Evolutionary conservation across 2,888 invertebrate species (phyloP).

Genomic region (Odontocolon sp.): DNA sequence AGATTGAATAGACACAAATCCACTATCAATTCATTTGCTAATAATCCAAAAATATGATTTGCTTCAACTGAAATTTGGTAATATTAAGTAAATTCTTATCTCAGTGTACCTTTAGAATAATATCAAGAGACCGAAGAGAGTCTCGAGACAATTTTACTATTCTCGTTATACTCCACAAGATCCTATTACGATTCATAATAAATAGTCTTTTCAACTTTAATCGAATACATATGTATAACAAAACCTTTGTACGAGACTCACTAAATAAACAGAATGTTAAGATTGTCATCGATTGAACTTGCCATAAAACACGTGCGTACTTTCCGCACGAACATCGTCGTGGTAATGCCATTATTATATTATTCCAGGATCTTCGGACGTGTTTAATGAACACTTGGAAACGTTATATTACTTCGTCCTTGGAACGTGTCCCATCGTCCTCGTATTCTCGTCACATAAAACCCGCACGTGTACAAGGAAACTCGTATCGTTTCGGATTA

Average conservation of each 20-base stretch:
- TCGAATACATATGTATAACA: neutral
- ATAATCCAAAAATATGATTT: too few relatives aligned
- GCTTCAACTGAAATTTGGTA: too few relatives aligned
- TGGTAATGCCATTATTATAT: neutral
- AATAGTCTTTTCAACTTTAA: too few relatives aligned
- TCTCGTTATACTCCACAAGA: too few relatives aligned
- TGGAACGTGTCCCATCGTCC: neutral
- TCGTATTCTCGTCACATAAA: neutral
- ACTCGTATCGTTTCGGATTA: constrained; percentile 23
- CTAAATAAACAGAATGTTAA: constrained; percentile 4
- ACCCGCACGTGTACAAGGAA: neutral
- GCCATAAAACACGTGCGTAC: constrained; percentile 1
- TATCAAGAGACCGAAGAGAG: too few relatives aligned
- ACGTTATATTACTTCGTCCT: constrained; percentile 5
- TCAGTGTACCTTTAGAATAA: too few relatives aligned
- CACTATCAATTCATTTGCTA: too few relatives aligned
- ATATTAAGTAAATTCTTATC: too few relatives aligned
- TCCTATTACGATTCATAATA: neutral
- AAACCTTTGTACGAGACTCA: neutral
- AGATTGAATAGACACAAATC: too few relatives aligned
- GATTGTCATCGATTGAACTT: neutral
- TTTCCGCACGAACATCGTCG: neutral
- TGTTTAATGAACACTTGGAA: constrained; percentile 9
- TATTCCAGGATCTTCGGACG: constrained; percentile 18
- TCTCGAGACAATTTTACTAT: too few relatives aligned